These are phyloP conservation scores for Chelonus formosanus DNA, from an alignment of 2,888 invertebrate genomes.

Conservation along the genomic window DNA sequence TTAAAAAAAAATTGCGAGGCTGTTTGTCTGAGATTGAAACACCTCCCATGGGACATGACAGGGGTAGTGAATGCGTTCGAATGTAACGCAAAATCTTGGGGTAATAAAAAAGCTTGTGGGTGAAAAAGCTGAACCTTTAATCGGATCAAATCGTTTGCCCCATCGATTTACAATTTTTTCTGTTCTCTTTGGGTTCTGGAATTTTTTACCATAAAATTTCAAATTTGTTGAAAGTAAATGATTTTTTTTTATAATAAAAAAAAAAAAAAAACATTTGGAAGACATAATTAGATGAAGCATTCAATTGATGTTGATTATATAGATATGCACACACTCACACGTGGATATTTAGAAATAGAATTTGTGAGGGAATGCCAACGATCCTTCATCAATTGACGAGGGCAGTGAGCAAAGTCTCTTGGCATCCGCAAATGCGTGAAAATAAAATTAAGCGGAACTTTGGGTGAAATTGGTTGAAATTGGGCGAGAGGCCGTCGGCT, in stretches of 20 bases:
- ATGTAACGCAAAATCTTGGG: conserved; percentile 35
- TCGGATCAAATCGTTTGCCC: conserved; percentile 20
- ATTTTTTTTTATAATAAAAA: background rate
- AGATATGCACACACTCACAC: background rate
- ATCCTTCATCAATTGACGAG: conserved; percentile 28
- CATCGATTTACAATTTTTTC: conserved; percentile 10
- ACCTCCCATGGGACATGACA: conserved; percentile 46
- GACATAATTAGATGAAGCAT: conserved; percentile 41
- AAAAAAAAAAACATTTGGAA: background rate
- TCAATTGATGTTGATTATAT: conserved; percentile 56
- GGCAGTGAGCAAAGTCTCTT: conserved; percentile 30
- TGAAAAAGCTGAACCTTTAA: conserved; percentile 19
- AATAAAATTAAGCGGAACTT: conserved; percentile 70
- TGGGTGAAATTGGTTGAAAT: conserved; percentile 72
- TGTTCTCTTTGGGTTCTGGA: background rate
- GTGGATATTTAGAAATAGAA: conserved; percentile 1
- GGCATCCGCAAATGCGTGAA: conserved; percentile 65
- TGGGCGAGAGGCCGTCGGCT: conserved; percentile 62
- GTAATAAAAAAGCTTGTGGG: conserved; percentile 28
- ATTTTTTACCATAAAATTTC: background rate
- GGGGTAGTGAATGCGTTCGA: conserved; percentile 28
- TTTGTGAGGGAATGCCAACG: conserved; percentile 15
- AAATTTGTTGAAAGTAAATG: background rate
- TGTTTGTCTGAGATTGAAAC: conserved; percentile 50
- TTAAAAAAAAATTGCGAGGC: conserved; percentile 28